These are phyloP conservation scores for Drosophila persimilis DNA, from an alignment of 1,140 invertebrate species.

Conservation along the genomic window DNA sequence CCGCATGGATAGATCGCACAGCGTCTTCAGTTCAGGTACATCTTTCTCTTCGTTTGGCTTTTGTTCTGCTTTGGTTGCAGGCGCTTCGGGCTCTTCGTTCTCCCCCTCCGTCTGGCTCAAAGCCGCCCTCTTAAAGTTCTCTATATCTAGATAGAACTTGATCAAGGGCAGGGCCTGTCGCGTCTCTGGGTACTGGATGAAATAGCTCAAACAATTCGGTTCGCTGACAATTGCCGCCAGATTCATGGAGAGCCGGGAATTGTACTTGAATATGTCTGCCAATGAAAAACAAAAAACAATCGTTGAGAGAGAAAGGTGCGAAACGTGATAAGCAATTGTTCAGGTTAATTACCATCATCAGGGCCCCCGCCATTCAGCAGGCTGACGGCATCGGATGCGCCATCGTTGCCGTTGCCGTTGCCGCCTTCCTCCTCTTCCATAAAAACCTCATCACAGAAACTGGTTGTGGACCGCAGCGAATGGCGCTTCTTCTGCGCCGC, in stretches of 20 bases:
- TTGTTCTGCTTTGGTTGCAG: neutral
- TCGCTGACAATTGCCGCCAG: slow-evolving; percentile 87
- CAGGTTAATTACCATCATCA: slow-evolving; percentile 68
- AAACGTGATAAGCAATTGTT: slow-evolving; percentile 28
- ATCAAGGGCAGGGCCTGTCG: slow-evolving; percentile 85
- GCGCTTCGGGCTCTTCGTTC: slow-evolving; percentile 6
- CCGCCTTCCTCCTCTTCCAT: slow-evolving; percentile 55
- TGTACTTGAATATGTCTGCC: slow-evolving; percentile 73
- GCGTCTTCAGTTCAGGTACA: slow-evolving; percentile 81
- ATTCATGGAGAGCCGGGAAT: slow-evolving; percentile 84
- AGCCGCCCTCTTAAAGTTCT: slow-evolving; percentile 85
- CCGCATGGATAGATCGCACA: slow-evolving; percentile 78
- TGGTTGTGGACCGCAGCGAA: slow-evolving; percentile 77
- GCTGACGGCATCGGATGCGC: slow-evolving; percentile 57
- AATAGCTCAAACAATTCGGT: slow-evolving; percentile 88
- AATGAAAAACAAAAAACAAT: slow-evolving; percentile 9
- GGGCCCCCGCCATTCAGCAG: slow-evolving; percentile 46
- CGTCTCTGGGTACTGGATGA: slow-evolving; percentile 89
- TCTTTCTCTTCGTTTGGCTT: slow-evolving; percentile 51
- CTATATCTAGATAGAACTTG: slow-evolving; percentile 90
- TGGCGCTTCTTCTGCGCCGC: slow-evolving; percentile 71
- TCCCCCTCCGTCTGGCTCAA: slow-evolving; percentile 14
- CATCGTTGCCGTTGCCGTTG: slow-evolving; percentile 19
- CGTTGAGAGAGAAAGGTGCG: neutral
- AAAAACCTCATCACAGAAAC: slow-evolving; percentile 80